A percentile compares a stretch with the other conserved stretches of the same genome.
These are phyloP conservation scores for Tiliacea citrago DNA, from an alignment of 2,888 invertebrate genomes.

Conservation along the genomic window DNA sequence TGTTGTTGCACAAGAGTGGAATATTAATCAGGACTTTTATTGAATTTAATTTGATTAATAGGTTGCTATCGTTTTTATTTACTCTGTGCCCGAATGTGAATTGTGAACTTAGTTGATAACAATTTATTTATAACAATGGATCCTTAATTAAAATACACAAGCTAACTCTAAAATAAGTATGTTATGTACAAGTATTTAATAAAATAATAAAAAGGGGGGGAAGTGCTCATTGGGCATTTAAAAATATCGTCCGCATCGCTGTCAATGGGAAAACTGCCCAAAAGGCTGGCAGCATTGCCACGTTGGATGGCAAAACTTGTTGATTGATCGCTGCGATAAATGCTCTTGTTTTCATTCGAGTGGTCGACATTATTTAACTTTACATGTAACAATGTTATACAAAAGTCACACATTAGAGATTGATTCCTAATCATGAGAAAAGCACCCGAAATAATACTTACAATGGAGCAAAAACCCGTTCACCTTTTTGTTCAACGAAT, in stretches of 20 bases:
- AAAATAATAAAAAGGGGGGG: too few species aligned
- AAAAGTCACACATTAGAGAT: not conserved
- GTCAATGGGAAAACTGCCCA: too few species aligned
- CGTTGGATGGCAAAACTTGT: too few species aligned
- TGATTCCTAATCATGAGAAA: not conserved
- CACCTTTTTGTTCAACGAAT: not conserved
- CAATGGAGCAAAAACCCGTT: not conserved
- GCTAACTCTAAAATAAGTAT: too few species aligned
- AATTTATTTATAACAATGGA: too few species aligned
- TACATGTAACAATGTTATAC: too few species aligned
- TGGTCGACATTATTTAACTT: not conserved
- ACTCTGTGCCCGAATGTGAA: not conserved
- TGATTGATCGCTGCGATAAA: not conserved
- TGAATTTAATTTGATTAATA: conserved; percentile 37
- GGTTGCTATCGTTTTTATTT: conserved; percentile 18
- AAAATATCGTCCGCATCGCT: too few species aligned
- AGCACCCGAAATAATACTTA: not conserved
- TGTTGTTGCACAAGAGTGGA: conserved; percentile 59
- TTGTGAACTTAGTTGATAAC: conserved; percentile 3
- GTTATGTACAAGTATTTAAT: too few species aligned
- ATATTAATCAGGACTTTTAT: conserved; percentile 58
- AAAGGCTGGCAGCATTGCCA: too few species aligned
- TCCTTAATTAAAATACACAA: too few species aligned
- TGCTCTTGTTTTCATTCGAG: not conserved
- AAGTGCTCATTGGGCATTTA: too few species aligned